A percentile compares a stretch with the other conserved stretches of the same genome.
Evolutionary conservation across 1,140 invertebrate species (phyloP).

Genomic region (Drosophila ananassae): DNA sequence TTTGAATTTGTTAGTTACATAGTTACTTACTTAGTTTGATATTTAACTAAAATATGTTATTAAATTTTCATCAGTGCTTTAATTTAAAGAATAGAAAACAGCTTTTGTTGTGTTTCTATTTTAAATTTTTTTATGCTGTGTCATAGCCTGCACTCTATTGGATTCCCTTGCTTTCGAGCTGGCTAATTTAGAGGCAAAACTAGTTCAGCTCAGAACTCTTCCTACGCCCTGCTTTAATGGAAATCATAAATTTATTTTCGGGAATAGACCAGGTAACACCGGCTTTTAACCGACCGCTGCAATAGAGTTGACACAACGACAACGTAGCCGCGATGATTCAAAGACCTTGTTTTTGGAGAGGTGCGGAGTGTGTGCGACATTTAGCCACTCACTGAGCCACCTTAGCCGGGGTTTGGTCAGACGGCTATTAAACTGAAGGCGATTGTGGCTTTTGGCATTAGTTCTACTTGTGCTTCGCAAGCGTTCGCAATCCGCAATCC

Average conservation of each 20-base stretch:
- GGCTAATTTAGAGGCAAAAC: slow-evolving; percentile 57
- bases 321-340: slow-evolving; percentile 12
- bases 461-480: slow-evolving; percentile 58
- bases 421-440: slow-evolving; percentile 68
- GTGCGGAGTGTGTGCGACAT: slow-evolving; percentile 29
- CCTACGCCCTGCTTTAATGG: slow-evolving; percentile 57
- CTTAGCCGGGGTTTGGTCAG: slow-evolving; percentile 38
- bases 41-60: not conserved
- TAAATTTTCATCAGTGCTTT: not conserved
- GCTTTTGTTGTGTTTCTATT: not conserved
- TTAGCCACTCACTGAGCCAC: slow-evolving; percentile 43
- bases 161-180: slow-evolving; percentile 10
- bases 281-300: slow-evolving; percentile 15
- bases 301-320: not conserved
- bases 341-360: slow-evolving; percentile 30
- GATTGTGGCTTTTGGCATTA: slow-evolving; percentile 59
- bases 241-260: slow-evolving; percentile 69
- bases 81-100: not conserved
- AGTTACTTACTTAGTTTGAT: too few species aligned
- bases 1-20: too few species aligned
- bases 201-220: slow-evolving; percentile 62
- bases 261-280: slow-evolving; percentile 12
- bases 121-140: slow-evolving; percentile 2
- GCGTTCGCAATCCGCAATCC: slow-evolving; percentile 48
- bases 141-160: slow-evolving; percentile 12